Evolutionary conservation across 2,113 vertebrate species (phyloP), one percentile per base, ranked within the genome.

Genomic region (Petrocephalus zakoni): DNA sequence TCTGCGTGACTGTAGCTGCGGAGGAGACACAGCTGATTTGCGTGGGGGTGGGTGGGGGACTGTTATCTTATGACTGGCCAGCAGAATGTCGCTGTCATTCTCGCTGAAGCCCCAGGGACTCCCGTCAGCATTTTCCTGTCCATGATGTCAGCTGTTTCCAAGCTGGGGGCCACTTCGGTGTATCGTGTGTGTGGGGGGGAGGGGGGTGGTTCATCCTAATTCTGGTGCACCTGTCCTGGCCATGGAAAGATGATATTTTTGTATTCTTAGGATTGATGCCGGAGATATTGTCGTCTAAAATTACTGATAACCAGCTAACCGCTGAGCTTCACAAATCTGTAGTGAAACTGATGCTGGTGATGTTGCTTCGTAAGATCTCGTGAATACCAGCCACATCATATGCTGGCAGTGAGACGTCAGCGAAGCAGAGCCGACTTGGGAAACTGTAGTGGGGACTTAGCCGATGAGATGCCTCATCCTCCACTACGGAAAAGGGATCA

Each of bases 61-160:
- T 85, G 82, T 52, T 85, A 42, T 42, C 42, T 42, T 42, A 85
- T 85, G 82, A 85, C 82, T 85, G 47, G 82, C n/a, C n/a, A 15
- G 47, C n/a, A 51, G 34, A 52, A 19, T 10, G 19, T 85, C 46
- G 13, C 46, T 13, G 82, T 85, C 82, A 85, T 85, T 47, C 46
- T 85, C 49, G 10, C 46, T 46, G 37, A 83, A 49, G 81, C 37
- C 42, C 19, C 81, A 49, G 46, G n/a, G 22, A n/a, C 46, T 51
- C 9, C 19, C 10, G 82, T 85, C 82, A 85, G 17, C 82, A 15
- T 85, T 85, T 85, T 52, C 82, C 46, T 21, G 72, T 19, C 72
- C 15, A 13, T 22, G 72, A 51, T 52, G n/a, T 49, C 82, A 85
- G 82, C 49, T 0, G n/a, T 85, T 85, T 85, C 82, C 82, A 25